phyloP scores from a whole-genome alignment of 2,888 invertebrate species.

The Sisyra nigra region DNA sequence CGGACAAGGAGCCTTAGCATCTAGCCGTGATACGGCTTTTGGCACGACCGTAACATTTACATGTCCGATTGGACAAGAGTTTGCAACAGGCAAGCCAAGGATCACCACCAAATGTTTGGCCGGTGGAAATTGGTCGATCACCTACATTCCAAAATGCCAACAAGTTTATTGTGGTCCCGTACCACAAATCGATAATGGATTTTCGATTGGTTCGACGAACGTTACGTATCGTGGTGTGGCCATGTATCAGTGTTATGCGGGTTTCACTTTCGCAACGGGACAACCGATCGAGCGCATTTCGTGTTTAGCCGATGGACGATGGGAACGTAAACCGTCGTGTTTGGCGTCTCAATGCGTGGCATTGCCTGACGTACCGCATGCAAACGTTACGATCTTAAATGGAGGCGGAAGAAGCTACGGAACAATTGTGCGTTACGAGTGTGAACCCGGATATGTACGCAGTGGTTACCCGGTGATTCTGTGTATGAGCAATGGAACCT shows the following conservation, averaged over 20 bases:
- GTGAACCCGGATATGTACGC: constrained; percentile 79
- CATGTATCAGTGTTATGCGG: constrained; percentile 93
- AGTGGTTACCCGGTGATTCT: constrained; percentile 78
- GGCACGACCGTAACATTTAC: constrained; percentile 78
- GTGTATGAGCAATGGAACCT: constrained; percentile 91
- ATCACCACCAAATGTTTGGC: constrained; percentile 75
- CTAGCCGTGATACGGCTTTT: constrained; percentile 82
- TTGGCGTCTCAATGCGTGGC: constrained; percentile 84
- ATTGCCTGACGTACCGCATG: constrained; percentile 71
- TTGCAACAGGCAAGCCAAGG: constrained; percentile 73
- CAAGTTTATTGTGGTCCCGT: constrained; percentile 96
- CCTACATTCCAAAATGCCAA: constrained; percentile 86
- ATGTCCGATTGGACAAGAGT: constrained; percentile 88
- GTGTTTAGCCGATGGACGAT: constrained; percentile 76
- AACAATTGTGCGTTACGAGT: constrained; percentile 82
- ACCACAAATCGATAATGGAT: constrained; percentile 94
- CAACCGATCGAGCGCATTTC: constrained; percentile 77
- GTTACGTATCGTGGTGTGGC: constrained; percentile 88
- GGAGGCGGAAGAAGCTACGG: constrained; percentile 87
- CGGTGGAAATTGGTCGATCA: constrained; percentile 84
- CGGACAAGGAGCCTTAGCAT: constrained; percentile 76
- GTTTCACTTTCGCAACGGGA: constrained; percentile 82
- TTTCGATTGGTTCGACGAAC: constrained; percentile 88
- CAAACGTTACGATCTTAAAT: constrained; percentile 71
- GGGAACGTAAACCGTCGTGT: constrained; percentile 86